Evolutionary conservation across 2,113 vertebrate species (phyloP).

Genomic region (Pica pica): DNA sequence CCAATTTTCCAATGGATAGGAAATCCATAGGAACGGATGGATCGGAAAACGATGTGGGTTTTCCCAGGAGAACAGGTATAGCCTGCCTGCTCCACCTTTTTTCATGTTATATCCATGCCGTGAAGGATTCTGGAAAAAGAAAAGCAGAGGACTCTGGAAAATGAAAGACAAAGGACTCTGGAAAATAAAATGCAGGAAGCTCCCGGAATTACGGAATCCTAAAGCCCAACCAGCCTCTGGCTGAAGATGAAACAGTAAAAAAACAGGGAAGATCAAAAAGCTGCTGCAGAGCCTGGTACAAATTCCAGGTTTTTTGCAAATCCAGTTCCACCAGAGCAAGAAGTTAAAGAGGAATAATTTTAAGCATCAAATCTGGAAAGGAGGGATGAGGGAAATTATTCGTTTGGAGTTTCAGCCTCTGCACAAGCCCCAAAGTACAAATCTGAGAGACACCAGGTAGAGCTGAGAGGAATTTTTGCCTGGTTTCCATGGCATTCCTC

Average conservation of each 20-base stretch:
- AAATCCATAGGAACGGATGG: neutral
- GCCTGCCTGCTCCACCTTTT: neutral
- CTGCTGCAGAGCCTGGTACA: neutral
- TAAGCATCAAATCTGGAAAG: neutral
- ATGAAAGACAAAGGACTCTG: neutral
- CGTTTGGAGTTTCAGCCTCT: neutral
- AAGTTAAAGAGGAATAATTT: neutral
- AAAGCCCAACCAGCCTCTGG: neutral
- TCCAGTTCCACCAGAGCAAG: neutral
- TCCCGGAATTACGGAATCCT: neutral
- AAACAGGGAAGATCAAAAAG: neutral
- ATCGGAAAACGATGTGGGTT: neutral
- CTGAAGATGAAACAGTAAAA: neutral
- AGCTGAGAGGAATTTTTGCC: neutral
- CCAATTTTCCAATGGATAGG: neutral
- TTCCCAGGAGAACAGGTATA: neutral
- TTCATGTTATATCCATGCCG: rapidly evolving
- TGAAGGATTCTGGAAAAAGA: neutral
- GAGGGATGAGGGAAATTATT: neutral
- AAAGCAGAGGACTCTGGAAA: neutral
- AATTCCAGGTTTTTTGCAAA: neutral
- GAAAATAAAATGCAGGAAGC: neutral
- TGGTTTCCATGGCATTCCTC: neutral
- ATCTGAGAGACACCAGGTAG: neutral
- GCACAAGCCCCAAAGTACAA: neutral